Conservation (phyloP, 64 coral and sea anemone species). For the Dendronephthya gigantea region DNA sequence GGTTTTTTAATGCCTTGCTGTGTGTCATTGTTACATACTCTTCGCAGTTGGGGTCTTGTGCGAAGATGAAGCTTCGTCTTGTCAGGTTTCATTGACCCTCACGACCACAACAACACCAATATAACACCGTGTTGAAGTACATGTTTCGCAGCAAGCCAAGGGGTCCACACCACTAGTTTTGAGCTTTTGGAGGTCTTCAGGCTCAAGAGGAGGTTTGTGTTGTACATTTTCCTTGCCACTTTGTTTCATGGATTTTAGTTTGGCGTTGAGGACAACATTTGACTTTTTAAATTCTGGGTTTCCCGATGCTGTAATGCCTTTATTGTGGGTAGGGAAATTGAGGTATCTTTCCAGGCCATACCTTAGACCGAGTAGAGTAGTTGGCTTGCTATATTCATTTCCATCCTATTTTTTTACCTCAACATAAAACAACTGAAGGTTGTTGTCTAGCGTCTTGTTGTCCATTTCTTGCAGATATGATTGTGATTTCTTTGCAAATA, state of each 20-base stretch:
- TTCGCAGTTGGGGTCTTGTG: not conserved
- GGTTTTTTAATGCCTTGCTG: not conserved
- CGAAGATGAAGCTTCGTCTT: not conserved
- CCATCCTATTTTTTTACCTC: too few relatives aligned
- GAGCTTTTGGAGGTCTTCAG: not conserved
- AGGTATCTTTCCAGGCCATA: not conserved
- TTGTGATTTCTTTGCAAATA: too few relatives aligned
- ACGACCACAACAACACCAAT: not conserved
- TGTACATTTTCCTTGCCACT: not conserved
- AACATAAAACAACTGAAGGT: too few relatives aligned
- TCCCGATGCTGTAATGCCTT: not conserved
- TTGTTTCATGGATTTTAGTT: not conserved
- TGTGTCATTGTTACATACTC: not conserved
- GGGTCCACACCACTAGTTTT: not conserved
- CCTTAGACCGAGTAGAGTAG: not conserved
- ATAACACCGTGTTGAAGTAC: not conserved
- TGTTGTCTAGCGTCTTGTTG: too few relatives aligned
- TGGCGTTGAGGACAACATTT: not conserved
- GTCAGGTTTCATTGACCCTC: constrained; percentile 4
- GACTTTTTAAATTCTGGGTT: not conserved
- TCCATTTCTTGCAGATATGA: too few relatives aligned
- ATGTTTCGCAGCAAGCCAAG: not conserved
- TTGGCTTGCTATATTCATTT: too few relatives aligned
- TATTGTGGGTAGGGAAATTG: not conserved
- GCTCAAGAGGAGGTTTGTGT: not conserved